Evolutionary conservation across 2,888 invertebrate genomes (phyloP), one percentile per base, ranked within the genome.

Genomic region (Caprella mutica): DNA sequence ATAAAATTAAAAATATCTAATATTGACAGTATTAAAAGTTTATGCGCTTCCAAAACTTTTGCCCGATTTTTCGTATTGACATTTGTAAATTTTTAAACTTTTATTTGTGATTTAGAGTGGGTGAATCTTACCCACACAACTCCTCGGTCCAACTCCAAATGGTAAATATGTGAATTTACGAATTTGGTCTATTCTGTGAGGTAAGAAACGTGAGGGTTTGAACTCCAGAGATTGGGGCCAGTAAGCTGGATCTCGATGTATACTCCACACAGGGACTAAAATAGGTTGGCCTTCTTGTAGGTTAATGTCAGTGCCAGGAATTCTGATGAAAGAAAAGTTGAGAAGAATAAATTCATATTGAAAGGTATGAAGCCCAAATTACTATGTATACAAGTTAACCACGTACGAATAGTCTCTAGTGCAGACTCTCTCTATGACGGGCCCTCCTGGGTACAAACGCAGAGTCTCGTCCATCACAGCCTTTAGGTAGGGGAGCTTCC

Each of bases 121-220:
- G n/a, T n/a, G n/a, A n/a, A 26, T 53, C 58, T 56, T 19, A 64
- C 64, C 64, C 14, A 64, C 44, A 39, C 64, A 64, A 4, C 54
- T 55, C 3, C 64, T 33, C 14, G 64, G 64, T 14, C 64, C 64
- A 2, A 35, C 42, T 12, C 64, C 60, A 30, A 64, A 64, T n/a
- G 64, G 64, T 4, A 62, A 33, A 26, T 56, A 59, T 14, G 56
- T 51, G 55, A 51, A 63, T 17, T 59, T 57, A 1, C 23, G 17
- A 14, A 46, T 39, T 5, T 35, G 17, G 3, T 23, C n/a, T 3
- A 46, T 43, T 38, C 33, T 56, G 3, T 33, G 19, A 1, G 48
- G 39, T 27, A 59, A 35, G 53, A 60, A 60, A 30, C 60, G 38
- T 29, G 57, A 43, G 1, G 64, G 64, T 2, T 24, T 55, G 51